Percentiles rank a stretch among this genome's conserved stretches.
Evolutionary conservation across 2,888 invertebrate species (phyloP).

Genomic region (Danaus chrysippus): DNA sequence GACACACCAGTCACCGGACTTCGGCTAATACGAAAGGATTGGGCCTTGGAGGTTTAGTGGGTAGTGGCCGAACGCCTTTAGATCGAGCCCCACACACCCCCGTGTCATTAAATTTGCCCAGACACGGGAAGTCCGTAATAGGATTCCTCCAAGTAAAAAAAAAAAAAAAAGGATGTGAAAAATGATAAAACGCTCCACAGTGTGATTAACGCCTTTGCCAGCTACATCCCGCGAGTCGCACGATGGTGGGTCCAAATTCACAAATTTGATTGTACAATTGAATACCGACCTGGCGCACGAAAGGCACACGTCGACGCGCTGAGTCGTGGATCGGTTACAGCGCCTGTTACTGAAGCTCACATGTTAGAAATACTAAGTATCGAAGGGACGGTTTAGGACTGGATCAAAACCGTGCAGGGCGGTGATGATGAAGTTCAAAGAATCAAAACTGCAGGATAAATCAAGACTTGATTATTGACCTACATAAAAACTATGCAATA

Average conservation of each 20-base stretch:
- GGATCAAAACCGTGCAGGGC: conserved; percentile 6
- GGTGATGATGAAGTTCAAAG: conserved; percentile 21
- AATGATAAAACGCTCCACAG: too few relatives aligned
- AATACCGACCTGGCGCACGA: conserved; percentile 27
- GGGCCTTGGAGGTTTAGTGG: too few relatives aligned
- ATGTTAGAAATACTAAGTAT: conserved; percentile 10
- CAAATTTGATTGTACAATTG: conserved; percentile 31
- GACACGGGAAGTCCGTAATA: too few relatives aligned
- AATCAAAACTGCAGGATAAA: conserved; percentile 17
- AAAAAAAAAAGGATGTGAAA: too few relatives aligned
- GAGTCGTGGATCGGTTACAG: conserved; percentile 13
- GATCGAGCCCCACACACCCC: too few relatives aligned
- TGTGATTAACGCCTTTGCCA: too few relatives aligned
- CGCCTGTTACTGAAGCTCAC: background rate
- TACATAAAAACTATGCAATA: conserved; percentile 31
- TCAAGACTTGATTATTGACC: conserved; percentile 14
- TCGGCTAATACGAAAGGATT: too few relatives aligned
- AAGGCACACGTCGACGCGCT: conserved; percentile 33
- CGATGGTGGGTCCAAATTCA: conserved; percentile 33
- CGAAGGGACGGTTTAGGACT: conserved; percentile 1
- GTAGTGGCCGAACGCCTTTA: too few relatives aligned
- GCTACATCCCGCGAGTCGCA: conserved; percentile 32
- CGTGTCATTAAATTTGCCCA: too few relatives aligned
- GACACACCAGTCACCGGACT: too few relatives aligned
- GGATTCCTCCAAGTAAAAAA: too few relatives aligned